A percentile compares a stretch with the other conserved stretches of the same genome.
Conservation (phyloP, 2,888 invertebrate species). For the Drosophila borborema region DNA sequence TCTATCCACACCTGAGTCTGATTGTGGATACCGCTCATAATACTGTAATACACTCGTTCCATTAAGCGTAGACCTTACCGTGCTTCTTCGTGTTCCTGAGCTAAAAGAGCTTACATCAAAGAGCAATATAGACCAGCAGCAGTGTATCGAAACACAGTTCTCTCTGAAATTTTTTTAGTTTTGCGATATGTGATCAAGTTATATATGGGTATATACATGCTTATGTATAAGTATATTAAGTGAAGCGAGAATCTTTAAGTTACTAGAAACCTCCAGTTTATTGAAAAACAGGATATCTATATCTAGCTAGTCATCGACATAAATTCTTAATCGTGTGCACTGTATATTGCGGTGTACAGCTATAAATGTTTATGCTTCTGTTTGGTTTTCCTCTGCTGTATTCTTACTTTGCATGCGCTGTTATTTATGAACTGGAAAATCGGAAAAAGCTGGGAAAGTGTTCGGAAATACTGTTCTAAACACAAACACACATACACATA, state of each 20-base stretch:
- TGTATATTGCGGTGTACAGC: slow-evolving; percentile 50
- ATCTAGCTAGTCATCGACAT: neutral
- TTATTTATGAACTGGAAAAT: slow-evolving; percentile 49
- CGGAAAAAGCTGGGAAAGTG: slow-evolving; percentile 28
- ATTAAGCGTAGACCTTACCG: slow-evolving; percentile 4
- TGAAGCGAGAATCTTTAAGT: too few relatives aligned
- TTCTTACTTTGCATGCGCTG: slow-evolving; percentile 70
- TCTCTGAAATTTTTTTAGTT: too few relatives aligned
- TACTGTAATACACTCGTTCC: neutral
- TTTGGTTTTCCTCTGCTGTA: slow-evolving; percentile 5
- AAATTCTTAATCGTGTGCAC: neutral
- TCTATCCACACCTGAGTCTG: neutral
- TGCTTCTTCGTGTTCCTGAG: neutral
- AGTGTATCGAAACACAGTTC: slow-evolving; percentile 12
- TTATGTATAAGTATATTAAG: too few relatives aligned
- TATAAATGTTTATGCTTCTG: slow-evolving; percentile 42
- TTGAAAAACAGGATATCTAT: neutral
- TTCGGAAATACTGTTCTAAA: slow-evolving; percentile 49
- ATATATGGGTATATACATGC: too few relatives aligned
- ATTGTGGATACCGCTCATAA: neutral
- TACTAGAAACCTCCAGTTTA: neutral
- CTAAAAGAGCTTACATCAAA: slow-evolving; percentile 16
- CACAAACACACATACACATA: neutral
- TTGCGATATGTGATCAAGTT: too few relatives aligned
- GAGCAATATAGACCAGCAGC: slow-evolving; percentile 4